Conservation (phyloP, 2,888 invertebrate genomes). For the Tipula confusa region DNA sequence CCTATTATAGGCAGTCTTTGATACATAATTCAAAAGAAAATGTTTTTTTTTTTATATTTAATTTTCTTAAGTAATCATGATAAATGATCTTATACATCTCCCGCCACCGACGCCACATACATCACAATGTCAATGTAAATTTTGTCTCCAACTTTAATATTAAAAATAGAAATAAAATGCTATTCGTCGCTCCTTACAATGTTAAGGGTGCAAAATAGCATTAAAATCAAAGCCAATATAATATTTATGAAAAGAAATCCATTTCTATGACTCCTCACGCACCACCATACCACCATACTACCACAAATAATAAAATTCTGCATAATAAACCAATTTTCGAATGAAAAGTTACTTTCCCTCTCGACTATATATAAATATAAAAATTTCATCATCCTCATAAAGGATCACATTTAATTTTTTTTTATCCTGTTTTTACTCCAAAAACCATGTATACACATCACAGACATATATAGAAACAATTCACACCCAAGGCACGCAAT, state of each 20-base stretch:
- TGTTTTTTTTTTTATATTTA: background rate
- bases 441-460: background rate
- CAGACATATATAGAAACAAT: background rate
- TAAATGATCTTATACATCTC: background rate
- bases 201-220: background rate
- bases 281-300: background rate
- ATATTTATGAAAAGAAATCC: background rate
- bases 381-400: background rate
- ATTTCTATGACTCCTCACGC: conserved; percentile 3
- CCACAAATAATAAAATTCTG: background rate
- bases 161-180: background rate
- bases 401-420: conserved; percentile 5
- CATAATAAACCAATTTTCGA: background rate
- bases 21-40: background rate
- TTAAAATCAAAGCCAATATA: conserved; percentile 12
- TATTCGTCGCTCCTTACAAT: background rate
- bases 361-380: background rate
- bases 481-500: conserved; percentile 29
- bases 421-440: background rate
- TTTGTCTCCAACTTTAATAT: background rate
- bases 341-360: conserved; percentile 1
- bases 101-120: background rate
- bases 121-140: conserved; percentile 17
- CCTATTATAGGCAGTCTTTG: background rate
- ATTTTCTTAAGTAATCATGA: conserved; percentile 14